Evolutionary conservation across 2,888 invertebrate genomes (phyloP), one percentile per base, ranked within the genome.

Genomic region (Notodonta dromedarius): DNA sequence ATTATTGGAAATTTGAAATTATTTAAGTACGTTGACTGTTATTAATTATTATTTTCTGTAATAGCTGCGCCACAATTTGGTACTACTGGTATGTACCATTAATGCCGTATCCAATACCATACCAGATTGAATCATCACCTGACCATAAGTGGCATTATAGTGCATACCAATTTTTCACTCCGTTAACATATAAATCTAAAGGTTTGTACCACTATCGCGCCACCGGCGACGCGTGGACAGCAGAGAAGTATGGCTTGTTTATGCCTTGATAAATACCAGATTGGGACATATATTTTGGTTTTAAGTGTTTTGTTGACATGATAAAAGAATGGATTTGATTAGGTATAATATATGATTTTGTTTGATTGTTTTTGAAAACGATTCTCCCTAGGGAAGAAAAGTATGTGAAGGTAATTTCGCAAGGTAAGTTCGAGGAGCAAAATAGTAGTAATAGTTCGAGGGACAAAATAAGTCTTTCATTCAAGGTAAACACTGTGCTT

Each of bases 81-180:
- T 13, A 46, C 54, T 61, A 46, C n/a, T 46, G 32, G 39, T 48
- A n/a, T 52, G 42, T 58, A 54, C 46, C n/a, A 56, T 13, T 16
- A 50, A 56, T 60, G 35, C 72, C 77, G 13, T 24, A 70, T 75
- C 74, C 58, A 62, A 14, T 4, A 32, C 11, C 9, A 14, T 4
- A 40, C 14, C n/a, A 40, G 13, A 40, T 32, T 55, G 32, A 40
- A 39, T 16, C 14, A 40, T 48, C 32, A 48, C 48, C n/a, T 32
- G 13, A 54, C 16, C 13, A n/a, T 24, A 48, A 68, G 71, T 76
- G 66, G 74, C 65, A 70, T 24, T 24, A 24, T 72, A 75, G 76
- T 74, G 72, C 63, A 52, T 63, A 69, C 58, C 71, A 48, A 74
- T 74, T 73, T 74, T 74, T 74, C 73, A 75, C 61, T 53, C 53